A percentile compares a stretch with the other conserved stretches of the same genome.
Evolutionary conservation across 2,113 vertebrate species (phyloP).

Genomic region (Cololabis saira): DNA sequence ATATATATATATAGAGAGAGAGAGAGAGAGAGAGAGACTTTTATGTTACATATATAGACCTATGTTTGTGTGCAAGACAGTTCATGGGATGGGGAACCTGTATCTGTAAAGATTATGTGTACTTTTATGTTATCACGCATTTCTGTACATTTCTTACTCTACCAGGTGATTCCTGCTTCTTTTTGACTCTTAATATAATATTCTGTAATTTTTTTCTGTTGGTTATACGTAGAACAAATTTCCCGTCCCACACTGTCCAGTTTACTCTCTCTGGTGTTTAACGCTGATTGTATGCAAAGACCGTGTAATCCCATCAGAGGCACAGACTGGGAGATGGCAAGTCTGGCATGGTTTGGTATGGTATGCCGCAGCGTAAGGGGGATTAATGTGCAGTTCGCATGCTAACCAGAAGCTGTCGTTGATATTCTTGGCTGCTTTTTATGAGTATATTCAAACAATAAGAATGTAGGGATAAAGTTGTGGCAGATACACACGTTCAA

Average conservation of each 20-base stretch:
- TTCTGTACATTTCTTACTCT: too few species aligned
- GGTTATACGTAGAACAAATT: neutral
- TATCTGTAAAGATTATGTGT: too few species aligned
- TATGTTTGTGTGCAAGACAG: too few species aligned
- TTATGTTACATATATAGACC: too few species aligned
- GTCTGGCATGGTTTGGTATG: conserved; percentile 29
- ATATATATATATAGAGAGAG: too few species aligned
- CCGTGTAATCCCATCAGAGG: conserved; percentile 22
- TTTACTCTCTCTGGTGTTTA: too few species aligned
- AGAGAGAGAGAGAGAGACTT: too few species aligned
- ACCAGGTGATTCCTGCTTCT: neutral
- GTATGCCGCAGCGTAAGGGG: conserved; percentile 21
- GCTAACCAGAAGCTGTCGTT: neutral
- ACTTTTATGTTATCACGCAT: too few species aligned
- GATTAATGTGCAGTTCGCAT: conserved; percentile 11
- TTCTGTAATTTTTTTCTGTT: conserved; percentile 1
- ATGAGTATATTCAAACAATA: neutral
- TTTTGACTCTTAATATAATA: neutral
- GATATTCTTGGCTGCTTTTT: neutral
- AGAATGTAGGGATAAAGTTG: neutral
- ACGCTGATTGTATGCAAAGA: neutral
- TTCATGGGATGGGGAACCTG: too few species aligned
- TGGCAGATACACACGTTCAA: neutral
- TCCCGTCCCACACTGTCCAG: too few species aligned
- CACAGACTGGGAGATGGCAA: conserved; percentile 6